Conservation (phyloP, 2,797 vertebrate genomes). For the Scolopax bukidnonensis region DNA sequence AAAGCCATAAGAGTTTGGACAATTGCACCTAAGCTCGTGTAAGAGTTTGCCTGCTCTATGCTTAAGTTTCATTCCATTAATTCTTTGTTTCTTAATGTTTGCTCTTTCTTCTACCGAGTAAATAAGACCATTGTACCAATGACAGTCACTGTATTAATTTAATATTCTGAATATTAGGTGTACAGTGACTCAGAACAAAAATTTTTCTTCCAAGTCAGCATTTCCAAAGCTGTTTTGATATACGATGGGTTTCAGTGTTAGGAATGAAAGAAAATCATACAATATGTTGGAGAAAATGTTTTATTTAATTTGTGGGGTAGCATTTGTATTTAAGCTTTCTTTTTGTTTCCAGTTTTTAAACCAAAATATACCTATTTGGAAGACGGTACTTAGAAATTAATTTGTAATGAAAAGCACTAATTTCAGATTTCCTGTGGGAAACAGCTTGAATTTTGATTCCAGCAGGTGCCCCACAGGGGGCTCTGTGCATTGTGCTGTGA, state of each 20-base stretch:
- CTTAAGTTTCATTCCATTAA: background rate
- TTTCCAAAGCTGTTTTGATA: background rate
- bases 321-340: background rate
- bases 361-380: background rate
- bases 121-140: background rate
- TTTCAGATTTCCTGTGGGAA: background rate
- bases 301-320: background rate
- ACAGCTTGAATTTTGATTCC: background rate
- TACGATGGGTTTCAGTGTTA: background rate
- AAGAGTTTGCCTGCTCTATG: accelerated
- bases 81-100: background rate
- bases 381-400: background rate
- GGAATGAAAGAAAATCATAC: background rate
- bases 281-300: background rate
- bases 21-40: accelerated
- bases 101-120: background rate
- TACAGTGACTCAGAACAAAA: background rate
- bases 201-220: background rate
- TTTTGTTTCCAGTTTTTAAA: background rate
- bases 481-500: background rate
- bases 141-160: background rate
- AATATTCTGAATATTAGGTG: background rate
- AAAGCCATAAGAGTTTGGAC: background rate
- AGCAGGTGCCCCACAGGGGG: background rate
- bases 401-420: background rate